Percentiles rank a stretch among this genome's conserved stretches.
These are phyloP conservation scores for Bombus sibiricus DNA, from an alignment of 1,140 invertebrate genomes.

Conservation along the genomic window DNA sequence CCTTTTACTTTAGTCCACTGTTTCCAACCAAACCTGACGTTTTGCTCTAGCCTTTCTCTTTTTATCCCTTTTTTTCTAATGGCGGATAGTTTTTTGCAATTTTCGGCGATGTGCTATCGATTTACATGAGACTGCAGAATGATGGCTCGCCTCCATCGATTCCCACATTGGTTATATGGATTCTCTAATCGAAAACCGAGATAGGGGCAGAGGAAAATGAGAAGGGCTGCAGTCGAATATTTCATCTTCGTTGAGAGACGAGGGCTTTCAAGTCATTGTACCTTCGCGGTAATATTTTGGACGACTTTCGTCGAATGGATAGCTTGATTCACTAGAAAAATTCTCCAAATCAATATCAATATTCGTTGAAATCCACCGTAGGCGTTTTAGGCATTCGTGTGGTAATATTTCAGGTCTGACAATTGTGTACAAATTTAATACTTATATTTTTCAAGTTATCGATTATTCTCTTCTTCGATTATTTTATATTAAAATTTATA, in stretches of 20 bases:
- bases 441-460: too few relatives aligned
- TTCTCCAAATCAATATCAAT: not conserved
- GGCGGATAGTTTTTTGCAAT: slow-evolving; percentile 10
- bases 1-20: not conserved
- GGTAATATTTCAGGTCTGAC: not conserved
- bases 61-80: not conserved
- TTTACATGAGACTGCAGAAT: slow-evolving; percentile 45
- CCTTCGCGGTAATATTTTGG: slow-evolving; percentile 6
- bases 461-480: too few relatives aligned
- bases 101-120: slow-evolving; percentile 34
- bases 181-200: slow-evolving; percentile 33
- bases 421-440: too few relatives aligned
- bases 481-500: too few relatives aligned
- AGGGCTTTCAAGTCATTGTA: slow-evolving; percentile 36
- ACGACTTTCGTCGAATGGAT: not conserved
- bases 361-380: not conserved
- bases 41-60: not conserved
- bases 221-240: slow-evolving; percentile 16
- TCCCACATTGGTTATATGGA: slow-evolving; percentile 23
- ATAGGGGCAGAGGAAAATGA: slow-evolving; percentile 32
- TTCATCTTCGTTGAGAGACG: slow-evolving; percentile 23
- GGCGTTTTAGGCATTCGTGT: not conserved
- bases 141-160: slow-evolving; percentile 15
- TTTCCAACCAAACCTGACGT: not conserved
- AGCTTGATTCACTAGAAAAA: not conserved